Conservation (phyloP, 2,113 vertebrate genomes). For the Lasiurus borealis region DNA sequence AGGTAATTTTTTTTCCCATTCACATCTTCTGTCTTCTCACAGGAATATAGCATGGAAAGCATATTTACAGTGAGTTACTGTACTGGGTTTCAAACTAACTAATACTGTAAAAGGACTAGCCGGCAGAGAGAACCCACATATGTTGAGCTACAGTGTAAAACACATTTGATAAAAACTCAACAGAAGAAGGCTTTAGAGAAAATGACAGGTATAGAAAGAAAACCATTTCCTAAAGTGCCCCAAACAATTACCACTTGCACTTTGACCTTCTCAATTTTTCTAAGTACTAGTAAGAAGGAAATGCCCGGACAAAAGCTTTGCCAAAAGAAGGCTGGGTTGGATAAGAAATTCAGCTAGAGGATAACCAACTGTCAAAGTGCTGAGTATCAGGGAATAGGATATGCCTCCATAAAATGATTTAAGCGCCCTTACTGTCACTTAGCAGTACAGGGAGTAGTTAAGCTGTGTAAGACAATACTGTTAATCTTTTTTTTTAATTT, state of each 20-base stretch:
- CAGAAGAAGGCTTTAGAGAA: slow-evolving; percentile 65
- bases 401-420: neutral
- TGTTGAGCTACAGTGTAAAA: slow-evolving; percentile 10
- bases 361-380: slow-evolving; percentile 35
- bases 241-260: slow-evolving; percentile 68
- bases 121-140: neutral
- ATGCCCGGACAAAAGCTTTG: slow-evolving; percentile 67
- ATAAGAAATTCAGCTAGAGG: slow-evolving; percentile 53
- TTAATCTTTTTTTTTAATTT: neutral
- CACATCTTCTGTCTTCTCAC: neutral
- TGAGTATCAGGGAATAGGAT: neutral
- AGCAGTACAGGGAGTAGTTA: neutral
- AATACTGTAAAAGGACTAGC: neutral
- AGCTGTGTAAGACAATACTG: neutral
- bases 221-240: slow-evolving; percentile 77
- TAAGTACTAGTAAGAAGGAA: slow-evolving; percentile 65
- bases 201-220: slow-evolving; percentile 66
- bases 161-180: slow-evolving; percentile 54
- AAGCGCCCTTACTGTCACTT: neutral
- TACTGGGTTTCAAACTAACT: neutral
- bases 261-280: slow-evolving; percentile 71
- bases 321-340: slow-evolving; percentile 51
- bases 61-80: slow-evolving; percentile 7
- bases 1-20: neutral
- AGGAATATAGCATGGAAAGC: neutral